These are phyloP conservation scores for Neodiprion virginianus DNA, from an alignment of 1,140 invertebrate species.

Conservation along the genomic window DNA sequence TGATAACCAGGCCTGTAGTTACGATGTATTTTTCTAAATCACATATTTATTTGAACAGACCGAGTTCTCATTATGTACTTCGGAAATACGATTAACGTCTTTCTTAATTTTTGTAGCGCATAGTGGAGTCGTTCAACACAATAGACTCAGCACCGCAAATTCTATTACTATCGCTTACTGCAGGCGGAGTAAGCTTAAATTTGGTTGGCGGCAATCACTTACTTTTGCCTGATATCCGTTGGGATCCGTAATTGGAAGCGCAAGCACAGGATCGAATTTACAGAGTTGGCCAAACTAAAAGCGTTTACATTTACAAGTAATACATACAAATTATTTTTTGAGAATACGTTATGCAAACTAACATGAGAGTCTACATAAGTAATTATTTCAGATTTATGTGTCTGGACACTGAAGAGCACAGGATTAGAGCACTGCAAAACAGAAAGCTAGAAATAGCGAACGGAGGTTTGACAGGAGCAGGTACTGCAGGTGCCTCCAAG, in stretches of 20 bases:
- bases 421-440: constrained; percentile 81
- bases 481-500: constrained; percentile 66
- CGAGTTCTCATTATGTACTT: too few relatives aligned
- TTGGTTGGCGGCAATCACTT: constrained; percentile 90
- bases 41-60: too few relatives aligned
- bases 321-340: constrained; percentile 15
- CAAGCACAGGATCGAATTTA: constrained; percentile 94
- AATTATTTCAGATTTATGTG: constrained; percentile 73
- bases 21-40: too few relatives aligned
- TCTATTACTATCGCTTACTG: constrained; percentile 83
- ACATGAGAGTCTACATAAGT: constrained; percentile 16
- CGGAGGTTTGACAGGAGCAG: constrained; percentile 73
- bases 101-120: constrained; percentile 41
- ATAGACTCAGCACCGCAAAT: constrained; percentile 61
- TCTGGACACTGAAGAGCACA: constrained; percentile 84
- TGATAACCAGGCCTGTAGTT: too few relatives aligned
- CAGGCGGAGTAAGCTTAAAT: constrained; percentile 92
- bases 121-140: constrained; percentile 78
- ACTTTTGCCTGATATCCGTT: constrained; percentile 88
- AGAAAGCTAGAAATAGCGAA: constrained; percentile 80
- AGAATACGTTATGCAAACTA: background rate
- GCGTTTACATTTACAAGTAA: constrained; percentile 85
- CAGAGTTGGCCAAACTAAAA: constrained; percentile 84
- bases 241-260: constrained; percentile 91
- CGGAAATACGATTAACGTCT: constrained; percentile 37